These are phyloP conservation scores for Phragmatobia fuliginosa DNA, from an alignment of 2,888 invertebrate genomes.

Conservation along the genomic window DNA sequence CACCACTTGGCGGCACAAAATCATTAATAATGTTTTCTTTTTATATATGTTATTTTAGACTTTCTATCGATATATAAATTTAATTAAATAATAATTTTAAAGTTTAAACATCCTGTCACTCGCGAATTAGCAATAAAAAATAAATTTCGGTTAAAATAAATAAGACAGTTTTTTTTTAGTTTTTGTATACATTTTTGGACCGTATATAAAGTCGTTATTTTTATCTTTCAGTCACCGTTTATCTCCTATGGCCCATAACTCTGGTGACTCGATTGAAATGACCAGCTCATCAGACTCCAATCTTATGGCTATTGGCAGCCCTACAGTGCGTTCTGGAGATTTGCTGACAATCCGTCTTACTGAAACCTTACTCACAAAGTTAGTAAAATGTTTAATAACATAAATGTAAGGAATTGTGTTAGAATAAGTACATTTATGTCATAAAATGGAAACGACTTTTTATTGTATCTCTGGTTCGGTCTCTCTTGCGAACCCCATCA, in stretches of 20 bases:
- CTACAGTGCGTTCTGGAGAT: conserved; percentile 26
- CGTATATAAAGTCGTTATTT: background rate
- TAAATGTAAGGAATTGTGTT: no score
- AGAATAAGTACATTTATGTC: no score
- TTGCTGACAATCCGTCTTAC: conserved; percentile 60
- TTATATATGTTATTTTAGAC: no score
- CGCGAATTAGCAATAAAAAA: background rate
- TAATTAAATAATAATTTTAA: background rate
- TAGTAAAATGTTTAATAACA: conserved; percentile 39
- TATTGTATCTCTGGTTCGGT: no score
- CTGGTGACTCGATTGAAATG: conserved; percentile 52
- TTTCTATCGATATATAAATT: no score
- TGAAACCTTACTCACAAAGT: conserved; percentile 67
- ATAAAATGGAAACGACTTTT: no score
- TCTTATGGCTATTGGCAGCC: conserved; percentile 9
- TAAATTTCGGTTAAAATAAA: background rate
- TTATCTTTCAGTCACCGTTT: conserved; percentile 52
- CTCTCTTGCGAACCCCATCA: no score
- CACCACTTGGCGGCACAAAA: no score
- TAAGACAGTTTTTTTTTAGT: no score
- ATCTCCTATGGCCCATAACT: conserved; percentile 55
- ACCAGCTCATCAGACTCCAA: conserved; percentile 51
- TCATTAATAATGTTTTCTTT: no score
- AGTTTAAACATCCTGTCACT: background rate
- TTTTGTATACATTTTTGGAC: background rate